A percentile compares a stretch with the other conserved stretches of the same genome.
Conservation (phyloP, 2,797 vertebrate species). For the Scomberomorus guttatus region DNA sequence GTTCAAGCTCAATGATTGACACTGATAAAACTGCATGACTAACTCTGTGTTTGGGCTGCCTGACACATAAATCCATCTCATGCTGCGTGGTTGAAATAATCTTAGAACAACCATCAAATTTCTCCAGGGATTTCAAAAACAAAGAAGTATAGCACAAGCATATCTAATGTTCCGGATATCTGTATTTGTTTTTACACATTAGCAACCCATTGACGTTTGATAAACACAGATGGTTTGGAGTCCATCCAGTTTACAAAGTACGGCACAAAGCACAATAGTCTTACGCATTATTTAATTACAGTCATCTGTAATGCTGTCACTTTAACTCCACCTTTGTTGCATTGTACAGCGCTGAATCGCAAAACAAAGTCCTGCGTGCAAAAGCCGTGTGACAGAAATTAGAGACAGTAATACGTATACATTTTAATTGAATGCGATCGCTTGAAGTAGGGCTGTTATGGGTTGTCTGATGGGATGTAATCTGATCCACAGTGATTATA, state of each 20-base stretch:
- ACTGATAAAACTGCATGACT: slow-evolving; percentile 73
- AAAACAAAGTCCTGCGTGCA: slow-evolving; percentile 49
- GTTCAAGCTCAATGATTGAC: slow-evolving; percentile 68
- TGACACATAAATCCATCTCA: slow-evolving; percentile 59
- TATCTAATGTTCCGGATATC: slow-evolving; percentile 72
- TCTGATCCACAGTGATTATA: slow-evolving; percentile 47
- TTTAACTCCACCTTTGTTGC: slow-evolving; percentile 66
- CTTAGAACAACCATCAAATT: slow-evolving; percentile 54
- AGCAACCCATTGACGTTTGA: slow-evolving; percentile 69
- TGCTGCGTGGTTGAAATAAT: slow-evolving; percentile 68
- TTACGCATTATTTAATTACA: slow-evolving; percentile 73
- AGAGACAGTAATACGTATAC: slow-evolving; percentile 8
- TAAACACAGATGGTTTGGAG: slow-evolving; percentile 83
- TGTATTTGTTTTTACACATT: slow-evolving; percentile 80
- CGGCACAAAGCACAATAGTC: slow-evolving; percentile 74
- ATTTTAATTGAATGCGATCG: slow-evolving; percentile 43
- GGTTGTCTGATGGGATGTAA: slow-evolving; percentile 50
- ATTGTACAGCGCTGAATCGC: slow-evolving; percentile 28
- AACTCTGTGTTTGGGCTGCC: slow-evolving; percentile 52
- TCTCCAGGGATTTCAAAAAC: slow-evolving; percentile 63
- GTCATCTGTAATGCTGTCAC: slow-evolving; percentile 79
- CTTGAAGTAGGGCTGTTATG: slow-evolving; percentile 13
- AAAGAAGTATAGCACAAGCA: slow-evolving; percentile 63
- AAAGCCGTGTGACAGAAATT: slow-evolving; percentile 47
- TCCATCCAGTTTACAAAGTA: slow-evolving; percentile 76